Percentiles rank a stretch among this genome's conserved stretches.
phyloP scores from a whole-genome alignment of 2,113 vertebrate species.

The Zosterops lateralis region DNA sequence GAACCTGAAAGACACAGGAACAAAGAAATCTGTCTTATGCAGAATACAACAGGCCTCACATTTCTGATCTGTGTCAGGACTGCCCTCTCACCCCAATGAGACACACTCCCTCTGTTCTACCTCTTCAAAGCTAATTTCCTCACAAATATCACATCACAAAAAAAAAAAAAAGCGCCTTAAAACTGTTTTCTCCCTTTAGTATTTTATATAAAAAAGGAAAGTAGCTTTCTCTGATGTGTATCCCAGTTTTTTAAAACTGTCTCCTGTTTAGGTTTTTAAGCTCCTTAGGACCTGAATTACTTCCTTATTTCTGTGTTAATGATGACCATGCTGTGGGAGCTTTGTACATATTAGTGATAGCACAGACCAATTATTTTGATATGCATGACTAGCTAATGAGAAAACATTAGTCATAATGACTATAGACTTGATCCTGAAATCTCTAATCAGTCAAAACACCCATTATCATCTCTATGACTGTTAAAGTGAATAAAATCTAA shows the following conservation, averaged over 20 bases:
- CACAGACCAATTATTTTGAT: slow-evolving; percentile 19
- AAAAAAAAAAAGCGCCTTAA: neutral
- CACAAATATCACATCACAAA: neutral
- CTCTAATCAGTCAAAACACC: slow-evolving; percentile 17
- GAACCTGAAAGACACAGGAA: neutral
- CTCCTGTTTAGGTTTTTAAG: neutral
- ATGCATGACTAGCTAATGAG: slow-evolving; percentile 8
- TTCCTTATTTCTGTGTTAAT: neutral
- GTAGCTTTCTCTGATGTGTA: neutral
- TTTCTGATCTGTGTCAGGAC: neutral
- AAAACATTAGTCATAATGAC: slow-evolving; percentile 23
- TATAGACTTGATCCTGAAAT: neutral
- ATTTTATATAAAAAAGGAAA: neutral
- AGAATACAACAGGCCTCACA: neutral
- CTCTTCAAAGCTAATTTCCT: neutral
- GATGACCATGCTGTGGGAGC: neutral
- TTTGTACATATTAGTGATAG: slow-evolving; percentile 4
- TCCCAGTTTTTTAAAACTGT: neutral
- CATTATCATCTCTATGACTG: neutral
- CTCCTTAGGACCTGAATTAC: neutral
- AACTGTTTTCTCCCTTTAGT: neutral
- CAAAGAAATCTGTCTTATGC: neutral
- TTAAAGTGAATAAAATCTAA: slow-evolving; percentile 1
- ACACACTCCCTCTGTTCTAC: neutral
- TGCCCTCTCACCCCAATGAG: neutral